Evolutionary conservation across 2,113 vertebrate genomes (phyloP).

Genomic region (Natator depressus): DNA sequence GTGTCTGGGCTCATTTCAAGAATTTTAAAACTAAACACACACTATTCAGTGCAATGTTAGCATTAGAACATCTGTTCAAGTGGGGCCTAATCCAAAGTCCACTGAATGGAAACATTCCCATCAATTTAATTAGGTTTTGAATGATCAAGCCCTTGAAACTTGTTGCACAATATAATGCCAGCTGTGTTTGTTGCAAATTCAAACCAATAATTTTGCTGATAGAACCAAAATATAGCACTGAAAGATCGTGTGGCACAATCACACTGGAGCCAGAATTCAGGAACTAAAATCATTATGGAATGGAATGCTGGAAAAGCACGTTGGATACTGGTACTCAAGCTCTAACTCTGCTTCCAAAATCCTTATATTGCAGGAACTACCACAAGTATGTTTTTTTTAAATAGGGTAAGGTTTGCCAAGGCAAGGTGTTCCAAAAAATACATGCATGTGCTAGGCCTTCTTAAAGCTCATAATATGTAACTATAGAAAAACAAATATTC

Average conservation of each 20-base stretch:
- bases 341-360: background rate
- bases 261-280: no score
- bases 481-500: background rate
- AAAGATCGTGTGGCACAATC: background rate
- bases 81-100: accelerated
- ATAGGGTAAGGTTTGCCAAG: background rate
- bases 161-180: no score
- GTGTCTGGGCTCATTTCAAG: background rate
- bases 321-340: accelerated
- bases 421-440: background rate
- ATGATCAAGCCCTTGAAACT: background rate
- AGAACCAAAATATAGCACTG: background rate
- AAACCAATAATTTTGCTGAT: background rate
- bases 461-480: background rate
- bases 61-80: accelerated
- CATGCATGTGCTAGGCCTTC: background rate
- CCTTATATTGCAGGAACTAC: background rate
- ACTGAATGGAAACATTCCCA: accelerated
- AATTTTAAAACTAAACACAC: accelerated
- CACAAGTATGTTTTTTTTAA: accelerated
- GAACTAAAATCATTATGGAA: background rate
- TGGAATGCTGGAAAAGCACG: background rate
- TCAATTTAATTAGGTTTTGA: accelerated
- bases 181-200: background rate
- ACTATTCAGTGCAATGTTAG: accelerated